phyloP scores from a whole-genome alignment of 35 echinoderm and acorn worm genomes.

The Nesometra sesokonis region DNA sequence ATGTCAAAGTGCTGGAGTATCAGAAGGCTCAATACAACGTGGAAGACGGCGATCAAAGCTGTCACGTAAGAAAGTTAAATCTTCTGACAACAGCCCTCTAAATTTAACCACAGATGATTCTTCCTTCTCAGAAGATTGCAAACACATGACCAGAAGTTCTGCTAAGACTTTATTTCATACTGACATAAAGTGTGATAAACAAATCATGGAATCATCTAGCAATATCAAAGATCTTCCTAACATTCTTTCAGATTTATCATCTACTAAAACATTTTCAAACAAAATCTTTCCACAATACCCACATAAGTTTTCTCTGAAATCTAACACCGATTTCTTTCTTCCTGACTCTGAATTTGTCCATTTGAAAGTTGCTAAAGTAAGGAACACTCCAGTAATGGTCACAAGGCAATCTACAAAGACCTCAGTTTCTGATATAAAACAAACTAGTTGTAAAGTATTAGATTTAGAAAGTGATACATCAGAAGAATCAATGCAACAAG shows the following conservation, averaged over 20 bases:
- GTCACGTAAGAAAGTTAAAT: not conserved
- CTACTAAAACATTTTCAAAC: not conserved
- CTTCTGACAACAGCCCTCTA: not conserved
- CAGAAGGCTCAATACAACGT: not conserved
- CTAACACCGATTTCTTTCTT: slow-evolving; percentile 13
- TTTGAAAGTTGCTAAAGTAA: slow-evolving; percentile 13
- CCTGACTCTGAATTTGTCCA: slow-evolving; percentile 18
- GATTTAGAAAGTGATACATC: not conserved
- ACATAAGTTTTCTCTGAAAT: not conserved
- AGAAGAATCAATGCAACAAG: too few relatives aligned
- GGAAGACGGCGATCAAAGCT: not conserved
- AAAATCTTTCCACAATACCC: not conserved
- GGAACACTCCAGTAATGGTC: not conserved
- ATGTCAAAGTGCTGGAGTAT: not conserved
- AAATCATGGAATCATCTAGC: too few relatives aligned
- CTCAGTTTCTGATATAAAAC: not conserved
- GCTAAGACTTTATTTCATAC: not conserved
- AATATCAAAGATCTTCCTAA: too few relatives aligned
- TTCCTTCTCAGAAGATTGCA: not conserved
- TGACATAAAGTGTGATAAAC: too few relatives aligned
- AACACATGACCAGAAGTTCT: not conserved
- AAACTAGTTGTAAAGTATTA: not conserved
- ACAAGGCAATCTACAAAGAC: not conserved
- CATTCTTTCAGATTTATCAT: not conserved
- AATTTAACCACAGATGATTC: not conserved